These are phyloP conservation scores for Gymnoscelis rufifasciata DNA, from an alignment of 2,888 invertebrate species.

Conservation along the genomic window DNA sequence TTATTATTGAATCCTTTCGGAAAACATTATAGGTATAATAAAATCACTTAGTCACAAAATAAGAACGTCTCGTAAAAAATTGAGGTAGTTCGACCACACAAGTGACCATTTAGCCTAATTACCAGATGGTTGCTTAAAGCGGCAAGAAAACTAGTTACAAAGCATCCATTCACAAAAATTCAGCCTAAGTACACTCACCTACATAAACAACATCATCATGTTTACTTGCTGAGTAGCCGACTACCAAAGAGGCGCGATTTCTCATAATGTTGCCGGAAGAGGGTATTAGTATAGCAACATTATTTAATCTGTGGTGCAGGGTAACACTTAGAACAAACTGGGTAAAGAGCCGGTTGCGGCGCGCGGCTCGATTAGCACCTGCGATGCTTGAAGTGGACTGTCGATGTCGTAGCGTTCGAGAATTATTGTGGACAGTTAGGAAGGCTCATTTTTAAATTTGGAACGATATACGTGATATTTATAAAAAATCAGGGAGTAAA, in stretches of 20 bases:
- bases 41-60: too few relatives aligned
- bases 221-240: slow-evolving; percentile 45
- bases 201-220: slow-evolving; percentile 29
- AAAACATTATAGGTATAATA: too few relatives aligned
- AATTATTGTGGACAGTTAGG: slow-evolving; percentile 3
- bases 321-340: slow-evolving; percentile 65
- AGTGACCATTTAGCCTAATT: slow-evolving; percentile 1
- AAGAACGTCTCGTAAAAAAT: too few relatives aligned
- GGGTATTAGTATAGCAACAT: slow-evolving; percentile 56
- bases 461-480: too few relatives aligned
- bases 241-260: slow-evolving; percentile 53
- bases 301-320: slow-evolving; percentile 15
- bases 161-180: slow-evolving; percentile 22
- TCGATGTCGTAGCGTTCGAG: neutral
- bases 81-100: neutral
- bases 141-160: slow-evolving; percentile 1
- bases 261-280: slow-evolving; percentile 69
- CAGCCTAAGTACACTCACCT: slow-evolving; percentile 20
- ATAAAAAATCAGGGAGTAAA: too few relatives aligned
- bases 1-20: too few relatives aligned
- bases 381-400: slow-evolving; percentile 1
- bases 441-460: too few relatives aligned
- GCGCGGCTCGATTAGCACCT: slow-evolving; percentile 66
- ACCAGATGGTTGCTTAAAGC: slow-evolving; percentile 2
- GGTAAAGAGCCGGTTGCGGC: slow-evolving; percentile 56